These are phyloP conservation scores for Lasioglossum vierecki DNA, from an alignment of 2,888 invertebrate genomes.

Conservation along the genomic window DNA sequence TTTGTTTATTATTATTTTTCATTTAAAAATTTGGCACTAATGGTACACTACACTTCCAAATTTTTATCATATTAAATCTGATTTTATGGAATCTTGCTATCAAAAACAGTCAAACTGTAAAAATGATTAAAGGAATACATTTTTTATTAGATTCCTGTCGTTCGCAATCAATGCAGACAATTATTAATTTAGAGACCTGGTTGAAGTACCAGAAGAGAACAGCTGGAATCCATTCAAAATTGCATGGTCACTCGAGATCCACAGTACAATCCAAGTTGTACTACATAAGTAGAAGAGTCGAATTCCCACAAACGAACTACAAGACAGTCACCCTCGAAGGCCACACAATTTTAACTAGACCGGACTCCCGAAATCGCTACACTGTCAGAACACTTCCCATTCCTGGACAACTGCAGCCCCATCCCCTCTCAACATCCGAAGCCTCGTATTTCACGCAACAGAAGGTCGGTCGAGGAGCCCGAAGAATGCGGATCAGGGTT, in stretches of 20 bases:
- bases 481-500: constrained; percentile 20
- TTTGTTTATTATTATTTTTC: too few relatives aligned
- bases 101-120: too few relatives aligned
- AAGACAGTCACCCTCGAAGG: neutral
- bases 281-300: neutral
- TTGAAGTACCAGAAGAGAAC: neutral
- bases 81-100: too few relatives aligned
- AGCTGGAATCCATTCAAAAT: neutral
- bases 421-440: neutral
- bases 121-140: neutral
- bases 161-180: neutral
- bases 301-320: neutral
- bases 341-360: neutral
- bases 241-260: neutral
- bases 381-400: neutral
- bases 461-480: neutral
- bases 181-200: neutral
- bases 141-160: neutral
- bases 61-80: too few relatives aligned
- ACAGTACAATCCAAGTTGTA: neutral
- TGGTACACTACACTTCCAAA: too few relatives aligned
- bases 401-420: neutral
- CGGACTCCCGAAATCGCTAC: neutral
- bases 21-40: too few relatives aligned
- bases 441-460: constrained; percentile 9